phyloP scores from a whole-genome alignment of 2,113 vertebrate genomes.

The Bubo scandiacus region DNA sequence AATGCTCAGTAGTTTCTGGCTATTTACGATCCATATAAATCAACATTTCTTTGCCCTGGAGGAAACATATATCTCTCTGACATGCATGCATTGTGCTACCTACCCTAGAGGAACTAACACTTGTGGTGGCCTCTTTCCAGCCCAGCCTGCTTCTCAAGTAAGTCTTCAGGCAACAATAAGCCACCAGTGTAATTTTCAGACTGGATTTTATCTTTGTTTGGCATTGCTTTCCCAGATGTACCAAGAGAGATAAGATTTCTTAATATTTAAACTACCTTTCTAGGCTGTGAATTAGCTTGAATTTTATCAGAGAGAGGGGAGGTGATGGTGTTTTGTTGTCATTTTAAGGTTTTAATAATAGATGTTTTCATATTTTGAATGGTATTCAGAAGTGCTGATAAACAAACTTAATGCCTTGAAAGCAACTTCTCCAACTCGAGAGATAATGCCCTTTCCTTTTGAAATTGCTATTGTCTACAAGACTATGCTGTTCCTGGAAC shows the following conservation, averaged over 20 bases:
- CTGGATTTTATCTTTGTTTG: neutral
- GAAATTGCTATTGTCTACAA: neutral
- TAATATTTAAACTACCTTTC: neutral
- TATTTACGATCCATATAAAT: neutral
- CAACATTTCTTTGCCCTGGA: neutral
- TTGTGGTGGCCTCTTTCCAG: neutral
- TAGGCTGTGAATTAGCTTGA: neutral
- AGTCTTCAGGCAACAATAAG: neutral
- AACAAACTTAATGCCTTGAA: neutral
- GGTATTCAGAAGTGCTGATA: neutral
- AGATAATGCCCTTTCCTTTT: neutral
- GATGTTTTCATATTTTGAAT: neutral
- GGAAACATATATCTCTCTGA: neutral
- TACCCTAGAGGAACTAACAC: neutral
- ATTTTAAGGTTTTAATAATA: neutral
- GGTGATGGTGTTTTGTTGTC: neutral
- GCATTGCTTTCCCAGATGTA: neutral
- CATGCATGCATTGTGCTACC: accelerated
- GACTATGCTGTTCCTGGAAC: neutral
- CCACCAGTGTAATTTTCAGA: neutral
- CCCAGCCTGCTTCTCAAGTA: neutral
- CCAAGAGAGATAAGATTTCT: neutral
- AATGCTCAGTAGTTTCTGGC: neutral
- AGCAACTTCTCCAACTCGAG: neutral
- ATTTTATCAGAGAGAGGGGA: neutral